Base-by-base conservation (phyloP, 2,113 vertebrate species). In the Leiothrix lutea region DNA sequence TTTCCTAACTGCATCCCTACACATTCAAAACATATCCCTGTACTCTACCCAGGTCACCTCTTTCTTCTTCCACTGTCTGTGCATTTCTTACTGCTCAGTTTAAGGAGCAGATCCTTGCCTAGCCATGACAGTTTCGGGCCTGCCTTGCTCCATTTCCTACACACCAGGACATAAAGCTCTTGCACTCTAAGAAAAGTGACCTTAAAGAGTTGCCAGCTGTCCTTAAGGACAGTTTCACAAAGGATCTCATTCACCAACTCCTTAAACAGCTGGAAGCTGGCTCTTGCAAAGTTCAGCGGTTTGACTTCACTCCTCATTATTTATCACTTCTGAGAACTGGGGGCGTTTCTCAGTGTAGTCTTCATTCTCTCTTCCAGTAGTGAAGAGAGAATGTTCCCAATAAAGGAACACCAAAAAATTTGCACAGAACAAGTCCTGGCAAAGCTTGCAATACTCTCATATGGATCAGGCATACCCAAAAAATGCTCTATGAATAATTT, bases 151-250 rank as follows among this genome's bases (percentile, higher is more conserved):
- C 5, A 22, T 60, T 67, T 67, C 38, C 77, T 45, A 9, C 33
- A 58, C 23, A 60, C 24, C 8, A 29, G 20, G 36, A 29, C 21
- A 45, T 0, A 45, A 19, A 66, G 8, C 8, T 38, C 60, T 66
- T 16, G 6, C 0, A 0, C 15, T 60, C 11, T 53, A 25, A 45
- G 35, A 26, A 71, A 56, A 57, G 28, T 18, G 20, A 2, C 28
- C 45, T 29, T 53, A 29, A 36, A 40, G 16, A 4, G 1, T 21
- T 31, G 28, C 11, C 24, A 60, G 53, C 3, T 60, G 16, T 67
- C 29, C 53, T 35, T 60, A 31, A 24, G 15, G 29, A 29, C 13
- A 74, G 11, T 51, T 60, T 47, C n/a, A 28, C 15, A 51, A 10
- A 36, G 8, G 6, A 66, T 45, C 15, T 67, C 12, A 11, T 45